Evolutionary conservation across 2,888 invertebrate species (phyloP).

Genomic region (Augiades crinisus): DNA sequence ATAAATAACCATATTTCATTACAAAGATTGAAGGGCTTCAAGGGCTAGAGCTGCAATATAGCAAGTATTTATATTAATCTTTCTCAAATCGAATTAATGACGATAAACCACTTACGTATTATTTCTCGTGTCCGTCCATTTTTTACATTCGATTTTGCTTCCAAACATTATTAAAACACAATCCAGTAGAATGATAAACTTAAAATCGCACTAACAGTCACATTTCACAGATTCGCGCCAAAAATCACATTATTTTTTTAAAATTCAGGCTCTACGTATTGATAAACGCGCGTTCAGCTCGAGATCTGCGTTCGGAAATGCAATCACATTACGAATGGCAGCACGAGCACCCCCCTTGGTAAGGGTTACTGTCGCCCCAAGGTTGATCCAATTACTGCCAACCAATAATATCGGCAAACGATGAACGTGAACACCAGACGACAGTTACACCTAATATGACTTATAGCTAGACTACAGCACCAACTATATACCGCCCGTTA

Average conservation of each 20-base stretch:
- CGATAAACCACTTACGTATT: constrained; percentile 26
- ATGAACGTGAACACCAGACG: constrained; percentile 13
- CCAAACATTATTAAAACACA: constrained; percentile 75
- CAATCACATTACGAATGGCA: constrained; percentile 53
- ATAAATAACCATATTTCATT: too few relatives aligned
- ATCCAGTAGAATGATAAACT: constrained; percentile 25
- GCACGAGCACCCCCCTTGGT: constrained; percentile 49
- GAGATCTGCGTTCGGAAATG: constrained; percentile 52
- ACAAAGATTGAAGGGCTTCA: too few relatives aligned
- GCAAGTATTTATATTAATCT: too few relatives aligned
- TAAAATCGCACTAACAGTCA: too few relatives aligned
- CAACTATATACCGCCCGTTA: constrained; percentile 8
- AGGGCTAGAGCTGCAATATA: too few relatives aligned
- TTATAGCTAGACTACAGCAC: background rate
- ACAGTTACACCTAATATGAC: constrained; percentile 2
- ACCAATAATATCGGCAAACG: constrained; percentile 49
- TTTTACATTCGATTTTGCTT: constrained; percentile 80
- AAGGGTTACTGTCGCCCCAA: constrained; percentile 71
- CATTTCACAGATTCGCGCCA: constrained; percentile 28
- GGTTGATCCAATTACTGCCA: constrained; percentile 74
- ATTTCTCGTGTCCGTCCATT: constrained; percentile 68
- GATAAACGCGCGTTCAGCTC: constrained; percentile 33
- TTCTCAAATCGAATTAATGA: background rate
- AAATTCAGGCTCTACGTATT: too few relatives aligned
- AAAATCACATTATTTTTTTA: constrained; percentile 9